Evolutionary conservation across 2,113 vertebrate genomes (phyloP), one percentile per base, ranked within the genome.

Genomic region (Axis porcinus): DNA sequence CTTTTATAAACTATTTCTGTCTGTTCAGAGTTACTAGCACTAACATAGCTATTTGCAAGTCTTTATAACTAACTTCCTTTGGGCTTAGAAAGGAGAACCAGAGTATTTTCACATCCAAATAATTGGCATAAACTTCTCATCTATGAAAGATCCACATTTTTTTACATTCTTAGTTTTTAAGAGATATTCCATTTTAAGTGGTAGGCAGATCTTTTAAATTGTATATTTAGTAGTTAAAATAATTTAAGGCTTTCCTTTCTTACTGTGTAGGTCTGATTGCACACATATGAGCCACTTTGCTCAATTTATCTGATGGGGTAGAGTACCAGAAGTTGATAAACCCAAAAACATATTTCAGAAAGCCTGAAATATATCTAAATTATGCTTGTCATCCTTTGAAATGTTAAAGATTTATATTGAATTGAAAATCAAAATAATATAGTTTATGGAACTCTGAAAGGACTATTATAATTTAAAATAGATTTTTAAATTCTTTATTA

Each of bases 271-370:
- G 76, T 67, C 33, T 92, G 54, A 91, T 81, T 98, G 57, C 96
- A 97, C 89, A 70, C 95, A n/a, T 74, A 36, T 96, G 50, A 97
- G 30, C 89, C 92, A 82, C 95, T 97, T 64, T 97, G 89, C 83
- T 98, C 40, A 98, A 5, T 67, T 98, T 97, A 40, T 97, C 54
- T 92, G 95, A 95, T 89, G 93, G 96, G 40, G 81, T 50, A 90
- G 92, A 94, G 81, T 91, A 94, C 82, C 97, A 97, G 50, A 96
- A 96, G 33, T 90, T 92, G 47, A 55, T 64, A 97, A 83, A 98
- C 86, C 84, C 85, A 82, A 50, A 78, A 97, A 97, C 74, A 97
- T 96, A 78, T 50, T 87, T 97, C 85, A 93, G 96, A 97, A 23
- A 27, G 0, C 92, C 87, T 95, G 64, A 62, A 40, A 86, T 92